Evolutionary conservation across 2,113 vertebrate species (phyloP).

Genomic region (Lasiurus borealis): DNA sequence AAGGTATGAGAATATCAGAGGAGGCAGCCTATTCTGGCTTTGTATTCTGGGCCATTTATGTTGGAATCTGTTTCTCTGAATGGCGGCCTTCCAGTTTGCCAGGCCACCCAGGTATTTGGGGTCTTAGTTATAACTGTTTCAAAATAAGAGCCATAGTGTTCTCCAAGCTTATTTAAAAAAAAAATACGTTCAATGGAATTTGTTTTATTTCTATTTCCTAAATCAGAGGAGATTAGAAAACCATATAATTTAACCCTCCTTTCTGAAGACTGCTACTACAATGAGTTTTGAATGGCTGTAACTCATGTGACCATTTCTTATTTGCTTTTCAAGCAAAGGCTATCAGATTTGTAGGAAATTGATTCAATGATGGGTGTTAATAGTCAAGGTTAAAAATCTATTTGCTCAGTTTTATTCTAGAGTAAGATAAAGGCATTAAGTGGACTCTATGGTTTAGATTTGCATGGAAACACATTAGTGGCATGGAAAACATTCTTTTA

Average conservation of each 20-base stretch:
- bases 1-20: background rate
- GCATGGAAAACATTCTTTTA: background rate
- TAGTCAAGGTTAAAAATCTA: background rate
- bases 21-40: background rate
- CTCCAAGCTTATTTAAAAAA: background rate
- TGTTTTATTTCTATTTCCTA: constrained; percentile 1
- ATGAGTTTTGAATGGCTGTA: background rate
- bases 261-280: background rate
- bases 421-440: background rate
- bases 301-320: background rate
- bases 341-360: background rate
- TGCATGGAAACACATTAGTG: background rate
- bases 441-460: background rate
- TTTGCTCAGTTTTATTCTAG: background rate
- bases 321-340: background rate
- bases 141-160: background rate
- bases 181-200: background rate
- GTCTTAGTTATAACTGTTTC: background rate
- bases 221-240: background rate
- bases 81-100: background rate
- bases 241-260: background rate
- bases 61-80: background rate
- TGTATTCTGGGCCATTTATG: background rate
- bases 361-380: background rate
- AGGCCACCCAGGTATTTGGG: background rate